Conservation (phyloP, 2,888 invertebrate species). For the Meliscaeva auricollis region DNA sequence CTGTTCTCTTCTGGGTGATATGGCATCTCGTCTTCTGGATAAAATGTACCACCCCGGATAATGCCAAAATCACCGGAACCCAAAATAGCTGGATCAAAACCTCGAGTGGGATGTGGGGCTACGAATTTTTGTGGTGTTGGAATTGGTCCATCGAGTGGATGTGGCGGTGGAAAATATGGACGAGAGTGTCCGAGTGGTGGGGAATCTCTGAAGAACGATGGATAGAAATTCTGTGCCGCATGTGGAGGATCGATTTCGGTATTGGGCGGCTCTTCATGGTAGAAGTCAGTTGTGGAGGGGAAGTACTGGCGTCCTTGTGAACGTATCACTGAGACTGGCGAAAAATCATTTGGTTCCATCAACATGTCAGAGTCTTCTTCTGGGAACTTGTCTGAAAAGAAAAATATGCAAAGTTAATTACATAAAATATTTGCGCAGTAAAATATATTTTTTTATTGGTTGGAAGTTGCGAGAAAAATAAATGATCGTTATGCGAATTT, state of each 20-base stretch:
- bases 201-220: constrained; percentile 88
- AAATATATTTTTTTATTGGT: too few relatives aligned
- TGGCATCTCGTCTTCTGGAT: constrained; percentile 89
- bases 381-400: constrained; percentile 80
- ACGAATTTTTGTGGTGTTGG: constrained; percentile 85
- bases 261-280: constrained; percentile 79
- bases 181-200: constrained; percentile 87
- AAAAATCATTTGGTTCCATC: constrained; percentile 84
- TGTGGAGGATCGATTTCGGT: constrained; percentile 83
- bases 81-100: constrained; percentile 87
- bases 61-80: constrained; percentile 95
- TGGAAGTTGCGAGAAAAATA: too few relatives aligned
- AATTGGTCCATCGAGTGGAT: constrained; percentile 84
- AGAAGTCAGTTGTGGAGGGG: constrained; percentile 77
- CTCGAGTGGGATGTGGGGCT: constrained; percentile 84
- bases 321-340: constrained; percentile 80
- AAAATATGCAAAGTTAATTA: neutral
- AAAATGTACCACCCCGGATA: constrained; percentile 94
- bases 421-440: too few relatives aligned
- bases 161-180: constrained; percentile 86
- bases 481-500: too few relatives aligned
- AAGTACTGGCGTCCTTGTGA: constrained; percentile 82
- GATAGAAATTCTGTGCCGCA: constrained; percentile 89
- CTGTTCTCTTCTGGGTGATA: constrained; percentile 85
- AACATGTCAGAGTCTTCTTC: constrained; percentile 84